Evolutionary conservation across 2,797 vertebrate genomes (phyloP), one percentile per base, ranked within the genome.

Genomic region (Mormyrops attenuatus): DNA sequence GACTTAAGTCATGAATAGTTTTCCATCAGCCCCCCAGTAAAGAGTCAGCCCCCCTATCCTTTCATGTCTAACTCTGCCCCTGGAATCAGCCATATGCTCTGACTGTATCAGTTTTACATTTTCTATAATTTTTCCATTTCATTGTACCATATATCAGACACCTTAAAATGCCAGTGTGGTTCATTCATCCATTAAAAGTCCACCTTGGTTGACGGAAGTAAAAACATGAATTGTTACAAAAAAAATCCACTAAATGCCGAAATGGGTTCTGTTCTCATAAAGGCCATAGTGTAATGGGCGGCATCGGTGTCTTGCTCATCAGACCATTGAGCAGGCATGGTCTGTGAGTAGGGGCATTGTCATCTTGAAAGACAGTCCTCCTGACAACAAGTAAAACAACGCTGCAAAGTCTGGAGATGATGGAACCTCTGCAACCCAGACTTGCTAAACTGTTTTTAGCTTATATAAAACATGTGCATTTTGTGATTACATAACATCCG

Each of bases 211-310:
- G 47, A 22, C 50, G 82, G 47, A 50, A 85, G 82, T 50, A 26
- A 50, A 50, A 22, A 50, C 47, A 85, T n/a, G 44, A 22, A 50
- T 26, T n/a, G 44, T 85, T 85, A 85, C 22, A 26, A 49, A 85
- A 80, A 69, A 17, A 49, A 3, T 26, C 73, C 82, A 85, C 50
- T 85, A 85, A 85, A 85, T 11, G 82, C 22, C 20, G 3, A 26
- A 50, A 47, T 85, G 82, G 82, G 17, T 85, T 85, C 82, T 44
- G n/a, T 26, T 85, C 47, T 85, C 82, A 85, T 85, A 50, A 50
- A 50, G 47, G n/a, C 20, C 82, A 50, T 1, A 47, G 47, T 47
- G 49, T 85, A 85, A 85, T 50, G 82, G 47, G 20, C 4, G 22
- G 22, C 11, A 50, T 47, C 82, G 26, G 8, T 13, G 82, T 50